Conservation (phyloP, 2,797 vertebrate genomes). For the Enteromius afrohamiltoni region DNA sequence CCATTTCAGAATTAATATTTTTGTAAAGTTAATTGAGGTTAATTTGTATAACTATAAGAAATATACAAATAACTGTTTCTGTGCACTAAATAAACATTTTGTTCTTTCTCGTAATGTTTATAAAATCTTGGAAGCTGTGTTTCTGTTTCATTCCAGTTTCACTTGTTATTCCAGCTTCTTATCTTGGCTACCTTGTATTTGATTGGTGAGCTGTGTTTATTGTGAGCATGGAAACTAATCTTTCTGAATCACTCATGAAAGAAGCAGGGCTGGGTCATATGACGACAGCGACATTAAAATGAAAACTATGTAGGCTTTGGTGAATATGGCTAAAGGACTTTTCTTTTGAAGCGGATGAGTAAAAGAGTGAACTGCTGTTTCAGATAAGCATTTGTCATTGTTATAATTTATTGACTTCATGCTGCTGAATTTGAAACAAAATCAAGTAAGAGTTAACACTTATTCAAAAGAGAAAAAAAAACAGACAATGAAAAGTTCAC, state of each 20-base stretch:
- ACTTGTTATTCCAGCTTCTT: background rate
- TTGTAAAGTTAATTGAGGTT: too few species aligned
- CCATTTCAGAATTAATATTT: background rate
- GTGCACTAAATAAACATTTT: background rate
- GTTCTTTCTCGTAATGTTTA: background rate
- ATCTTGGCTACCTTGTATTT: background rate
- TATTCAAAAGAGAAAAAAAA: background rate
- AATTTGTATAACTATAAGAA: too few species aligned
- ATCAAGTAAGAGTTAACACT: background rate
- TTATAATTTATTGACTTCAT: background rate
- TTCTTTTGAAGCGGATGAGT: background rate
- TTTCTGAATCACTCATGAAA: constrained; percentile 2
- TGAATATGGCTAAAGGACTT: background rate
- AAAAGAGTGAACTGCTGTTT: background rate
- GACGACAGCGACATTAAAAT: background rate
- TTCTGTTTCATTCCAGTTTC: background rate
- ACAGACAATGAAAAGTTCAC: background rate
- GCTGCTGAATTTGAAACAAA: background rate
- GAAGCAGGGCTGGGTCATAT: background rate
- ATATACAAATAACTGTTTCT: background rate
- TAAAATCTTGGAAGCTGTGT: background rate
- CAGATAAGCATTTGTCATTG: background rate
- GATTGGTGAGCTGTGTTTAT: background rate
- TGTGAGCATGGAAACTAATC: constrained; percentile 5
- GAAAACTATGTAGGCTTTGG: background rate